These are phyloP conservation scores for Lacanobia wlatinum DNA, from an alignment of 2,888 invertebrate genomes.

Conservation along the genomic window DNA sequence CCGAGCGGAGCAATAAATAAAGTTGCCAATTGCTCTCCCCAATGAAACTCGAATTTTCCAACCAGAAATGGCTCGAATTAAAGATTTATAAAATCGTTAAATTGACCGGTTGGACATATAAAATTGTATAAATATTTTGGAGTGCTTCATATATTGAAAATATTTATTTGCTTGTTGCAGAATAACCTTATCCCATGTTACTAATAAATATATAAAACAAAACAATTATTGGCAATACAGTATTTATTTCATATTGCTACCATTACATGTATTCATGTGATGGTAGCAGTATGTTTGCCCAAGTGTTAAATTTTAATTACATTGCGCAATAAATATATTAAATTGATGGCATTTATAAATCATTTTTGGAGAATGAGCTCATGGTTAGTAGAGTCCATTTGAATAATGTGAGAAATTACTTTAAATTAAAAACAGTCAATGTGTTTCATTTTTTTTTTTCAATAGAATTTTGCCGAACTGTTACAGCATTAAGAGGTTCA, in stretches of 20 bases:
- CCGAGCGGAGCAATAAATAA: constrained; percentile 65
- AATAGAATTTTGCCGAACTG: background rate
- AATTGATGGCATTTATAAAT: background rate
- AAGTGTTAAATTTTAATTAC: constrained; percentile 2
- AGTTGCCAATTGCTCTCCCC: constrained; percentile 63
- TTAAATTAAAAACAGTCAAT: background rate
- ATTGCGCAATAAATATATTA: background rate
- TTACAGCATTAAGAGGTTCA: background rate
- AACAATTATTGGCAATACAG: constrained; percentile 7
- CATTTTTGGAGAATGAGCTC: background rate
- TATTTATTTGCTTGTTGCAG: constrained; percentile 5
- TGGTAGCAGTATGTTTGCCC: background rate
- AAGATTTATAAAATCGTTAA: constrained; percentile 60
- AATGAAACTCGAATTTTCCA: constrained; percentile 62
- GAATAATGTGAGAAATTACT: background rate
- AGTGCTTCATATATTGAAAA: constrained; percentile 10
- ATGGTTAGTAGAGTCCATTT: background rate
- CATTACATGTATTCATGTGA: no score
- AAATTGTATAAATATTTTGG: constrained; percentile 33
- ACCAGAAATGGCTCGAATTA: constrained; percentile 52
- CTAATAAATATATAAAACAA: constrained; percentile 14
- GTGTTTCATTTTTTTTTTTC: background rate
- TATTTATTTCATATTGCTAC: constrained; percentile 9
- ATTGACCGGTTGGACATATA: constrained; percentile 41
- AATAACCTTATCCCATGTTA: constrained; percentile 5